Conservation (phyloP, 2,797 vertebrate species). For the Bryconaethiops microstoma region DNA sequence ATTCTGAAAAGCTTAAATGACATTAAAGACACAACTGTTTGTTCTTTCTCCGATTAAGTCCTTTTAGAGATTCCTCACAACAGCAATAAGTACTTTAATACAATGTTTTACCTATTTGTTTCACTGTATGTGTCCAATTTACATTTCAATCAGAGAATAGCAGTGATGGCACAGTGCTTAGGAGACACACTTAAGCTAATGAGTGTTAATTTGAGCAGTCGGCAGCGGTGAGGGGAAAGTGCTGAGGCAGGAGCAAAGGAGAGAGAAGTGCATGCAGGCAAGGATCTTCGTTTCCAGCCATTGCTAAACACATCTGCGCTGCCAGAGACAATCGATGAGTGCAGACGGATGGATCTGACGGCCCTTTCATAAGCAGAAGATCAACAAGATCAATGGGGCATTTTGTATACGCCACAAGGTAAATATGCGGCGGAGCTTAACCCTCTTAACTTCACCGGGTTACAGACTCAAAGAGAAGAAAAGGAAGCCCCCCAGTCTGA, state of each 20-base stretch:
- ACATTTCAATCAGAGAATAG: conserved; percentile 6
- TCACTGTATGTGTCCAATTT: not conserved
- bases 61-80: not conserved
- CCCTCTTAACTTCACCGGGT: conserved; percentile 48
- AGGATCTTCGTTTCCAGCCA: conserved; percentile 57
- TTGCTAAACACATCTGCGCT: conserved; percentile 54
- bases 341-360: conserved; percentile 59
- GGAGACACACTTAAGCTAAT: conserved; percentile 56
- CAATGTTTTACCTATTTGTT: not conserved
- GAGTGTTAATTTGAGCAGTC: conserved; percentile 62
- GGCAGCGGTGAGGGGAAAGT: conserved; percentile 49
- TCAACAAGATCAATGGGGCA: conserved; percentile 58
- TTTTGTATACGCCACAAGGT: conserved; percentile 55
- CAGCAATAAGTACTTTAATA: not conserved
- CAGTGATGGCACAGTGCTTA: conserved; percentile 33
- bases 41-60: not conserved
- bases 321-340: conserved; percentile 54
- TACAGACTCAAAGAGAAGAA: conserved; percentile 32
- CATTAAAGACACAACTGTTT: too few species aligned
- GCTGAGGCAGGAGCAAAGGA: conserved; percentile 49
- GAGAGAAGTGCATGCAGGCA: conserved; percentile 48
- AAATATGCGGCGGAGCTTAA: conserved; percentile 52
- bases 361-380: conserved; percentile 60
- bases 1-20: too few species aligned
- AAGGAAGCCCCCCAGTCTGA: not conserved